Base-by-base conservation (phyloP, 2,113 vertebrate species). In the Castor canadensis region DNA sequence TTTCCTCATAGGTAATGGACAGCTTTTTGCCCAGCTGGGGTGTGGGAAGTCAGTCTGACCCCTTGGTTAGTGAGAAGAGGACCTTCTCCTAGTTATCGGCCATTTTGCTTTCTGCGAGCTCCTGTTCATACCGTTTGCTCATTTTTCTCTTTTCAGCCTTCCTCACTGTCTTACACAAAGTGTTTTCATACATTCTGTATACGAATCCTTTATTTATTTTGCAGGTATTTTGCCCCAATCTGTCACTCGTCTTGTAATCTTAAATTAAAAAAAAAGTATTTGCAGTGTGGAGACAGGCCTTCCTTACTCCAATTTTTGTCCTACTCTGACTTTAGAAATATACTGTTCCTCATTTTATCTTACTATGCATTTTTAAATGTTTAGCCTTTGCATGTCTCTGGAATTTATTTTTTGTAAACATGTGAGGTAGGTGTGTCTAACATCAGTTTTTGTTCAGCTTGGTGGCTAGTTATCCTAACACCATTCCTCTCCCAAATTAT, bases 401-500 rank as follows among this genome's bases (percentile, higher is more conserved):
- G 19, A 73, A 85, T 84, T 83, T 64, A 72, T 22, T 93, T 93
- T 93, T 72, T 67, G 35, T 87, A 38, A 52, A 67, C 91, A 30
- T 56, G 26, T 80, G 32, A 54, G 26, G 16, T 93, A 87, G 10
- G 7, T 88, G 19, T 45, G 10, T 72, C 13, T 94, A 79, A 87
- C 35, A 87, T 94, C n/a, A 80, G 56, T 73, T 94, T 93, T 80
- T 95, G 79, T 91, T 30, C 28, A 95, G 47, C 67, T 45, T 56
- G 47, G 64, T 95, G 52, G 75, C 35, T 35, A 79, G n/a, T 77
- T 91, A 76, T 88, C 8, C 69, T 76, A 67, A 30, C 12, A 88
- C 49, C 2, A n/a, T 83, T 83, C 32, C 40, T 87, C 90, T 58
- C 56, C 54, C 28, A 72, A 72, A 52, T 87, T 38, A 79, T 52